These are phyloP conservation scores for Spermophilus dauricus DNA, from an alignment of 2,113 vertebrate genomes.

Conservation along the genomic window DNA sequence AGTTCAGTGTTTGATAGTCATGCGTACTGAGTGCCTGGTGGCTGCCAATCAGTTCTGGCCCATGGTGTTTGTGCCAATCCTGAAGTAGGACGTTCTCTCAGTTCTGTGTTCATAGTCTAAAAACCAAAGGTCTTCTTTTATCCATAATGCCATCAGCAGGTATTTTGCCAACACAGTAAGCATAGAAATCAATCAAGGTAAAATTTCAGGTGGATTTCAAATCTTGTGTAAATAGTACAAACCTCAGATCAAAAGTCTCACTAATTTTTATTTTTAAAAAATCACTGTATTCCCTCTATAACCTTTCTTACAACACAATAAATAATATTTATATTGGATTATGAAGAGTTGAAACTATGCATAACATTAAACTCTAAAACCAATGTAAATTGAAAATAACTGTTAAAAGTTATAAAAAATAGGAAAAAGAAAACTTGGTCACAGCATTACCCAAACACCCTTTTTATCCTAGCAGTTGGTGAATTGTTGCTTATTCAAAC, in stretches of 20 bases:
- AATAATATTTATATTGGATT: not conserved
- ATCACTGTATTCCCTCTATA: not conserved
- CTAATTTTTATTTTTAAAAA: not conserved
- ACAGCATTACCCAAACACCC: not conserved
- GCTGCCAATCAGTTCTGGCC: not conserved
- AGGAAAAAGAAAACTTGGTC: conserved; percentile 22
- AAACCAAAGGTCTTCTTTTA: not conserved
- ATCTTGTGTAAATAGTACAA: not conserved
- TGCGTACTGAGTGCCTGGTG: not conserved
- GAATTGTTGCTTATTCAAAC: conserved; percentile 76
- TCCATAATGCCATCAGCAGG: not conserved
- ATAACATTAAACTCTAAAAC: not conserved
- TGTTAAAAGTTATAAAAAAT: not conserved
- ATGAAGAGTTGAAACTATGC: not conserved
- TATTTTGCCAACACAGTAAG: not conserved
- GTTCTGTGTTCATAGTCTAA: not conserved
- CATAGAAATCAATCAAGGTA: not conserved
- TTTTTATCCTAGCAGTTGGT: conserved; percentile 67
- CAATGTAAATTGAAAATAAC: conserved; percentile 24
- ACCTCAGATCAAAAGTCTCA: not conserved
- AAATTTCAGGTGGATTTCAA: not conserved
- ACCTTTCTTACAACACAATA: not conserved
- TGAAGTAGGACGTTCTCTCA: not conserved
- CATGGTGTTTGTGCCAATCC: not conserved
- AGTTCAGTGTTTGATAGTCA: not conserved